A percentile compares a stretch with the other conserved stretches of the same genome.
phyloP scores from a whole-genome alignment of 2,888 invertebrate species.

The Abscondita cerata region DNA sequence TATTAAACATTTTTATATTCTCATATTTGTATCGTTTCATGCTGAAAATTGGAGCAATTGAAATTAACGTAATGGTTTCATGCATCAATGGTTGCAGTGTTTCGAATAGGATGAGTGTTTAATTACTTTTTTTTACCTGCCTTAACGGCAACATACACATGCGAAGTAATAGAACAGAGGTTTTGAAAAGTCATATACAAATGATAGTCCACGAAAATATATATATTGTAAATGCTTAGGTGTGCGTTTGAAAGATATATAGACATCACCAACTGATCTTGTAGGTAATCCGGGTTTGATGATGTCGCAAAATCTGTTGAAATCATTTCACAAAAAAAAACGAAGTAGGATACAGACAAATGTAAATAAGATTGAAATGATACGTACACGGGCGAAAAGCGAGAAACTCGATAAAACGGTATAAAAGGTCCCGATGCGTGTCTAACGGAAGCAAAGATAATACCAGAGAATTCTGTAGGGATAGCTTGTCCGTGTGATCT shows the following conservation, averaged over 20 bases:
- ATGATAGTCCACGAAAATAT: too few relatives aligned
- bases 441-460: slow-evolving; percentile 25
- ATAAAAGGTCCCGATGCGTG: slow-evolving; percentile 27
- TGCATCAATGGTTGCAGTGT: too few relatives aligned
- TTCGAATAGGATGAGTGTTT: too few relatives aligned
- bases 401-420: slow-evolving; percentile 28
- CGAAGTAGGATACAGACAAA: slow-evolving; percentile 46
- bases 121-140: too few relatives aligned
- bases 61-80: too few relatives aligned
- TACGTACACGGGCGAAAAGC: slow-evolving; percentile 20
- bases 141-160: too few relatives aligned
- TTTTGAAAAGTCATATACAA: too few relatives aligned
- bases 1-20: too few relatives aligned
- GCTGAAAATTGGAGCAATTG: too few relatives aligned
- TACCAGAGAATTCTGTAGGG: slow-evolving; percentile 7
- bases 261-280: slow-evolving; percentile 39
- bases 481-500: slow-evolving; percentile 22
- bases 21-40: too few relatives aligned
- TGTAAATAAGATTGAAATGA: slow-evolving; percentile 48
- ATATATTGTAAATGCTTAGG: too few relatives aligned
- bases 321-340: slow-evolving; percentile 47
- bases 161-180: too few relatives aligned
- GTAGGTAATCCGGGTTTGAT: slow-evolving; percentile 49
- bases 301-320: slow-evolving; percentile 48
- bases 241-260: neutral